phyloP scores from a whole-genome alignment of 2,797 vertebrate species.

The Poecilia picta region DNA sequence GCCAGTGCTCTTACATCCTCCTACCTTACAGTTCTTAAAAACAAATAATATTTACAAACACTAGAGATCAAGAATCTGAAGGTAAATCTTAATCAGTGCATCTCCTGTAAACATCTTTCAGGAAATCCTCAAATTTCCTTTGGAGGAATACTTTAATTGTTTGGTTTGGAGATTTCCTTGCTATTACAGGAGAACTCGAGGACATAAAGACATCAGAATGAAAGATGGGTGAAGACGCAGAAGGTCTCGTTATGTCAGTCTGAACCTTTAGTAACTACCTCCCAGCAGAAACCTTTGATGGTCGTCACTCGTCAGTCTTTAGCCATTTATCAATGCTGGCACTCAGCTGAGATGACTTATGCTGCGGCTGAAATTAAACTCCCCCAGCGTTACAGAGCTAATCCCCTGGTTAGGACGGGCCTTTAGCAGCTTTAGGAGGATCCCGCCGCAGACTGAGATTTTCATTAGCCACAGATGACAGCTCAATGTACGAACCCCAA shows the following conservation, averaged over 20 bases:
- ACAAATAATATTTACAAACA: not conserved
- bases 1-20: not conserved
- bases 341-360: slow-evolving; percentile 66
- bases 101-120: not conserved
- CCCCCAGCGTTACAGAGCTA: slow-evolving; percentile 60
- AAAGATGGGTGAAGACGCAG: not conserved
- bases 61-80: not conserved
- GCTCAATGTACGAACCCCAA: slow-evolving; percentile 64
- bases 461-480: slow-evolving; percentile 75
- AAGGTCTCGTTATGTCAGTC: slow-evolving; percentile 47
- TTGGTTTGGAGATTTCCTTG: slow-evolving; percentile 33
- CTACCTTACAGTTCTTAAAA: not conserved
- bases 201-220: slow-evolving; percentile 11
- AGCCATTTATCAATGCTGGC: slow-evolving; percentile 66
- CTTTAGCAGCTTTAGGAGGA: slow-evolving; percentile 73
- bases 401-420: slow-evolving; percentile 73
- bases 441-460: slow-evolving; percentile 68
- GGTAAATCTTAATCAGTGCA: not conserved
- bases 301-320: slow-evolving; percentile 41
- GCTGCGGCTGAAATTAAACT: slow-evolving; percentile 73
- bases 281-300: slow-evolving; percentile 38
- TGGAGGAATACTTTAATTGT: slow-evolving; percentile 9
- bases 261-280: slow-evolving; percentile 35
- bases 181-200: slow-evolving; percentile 12
- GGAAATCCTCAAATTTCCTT: not conserved